Base-by-base conservation (phyloP, 2,113 vertebrate species). In the Bombycilla garrulus region DNA sequence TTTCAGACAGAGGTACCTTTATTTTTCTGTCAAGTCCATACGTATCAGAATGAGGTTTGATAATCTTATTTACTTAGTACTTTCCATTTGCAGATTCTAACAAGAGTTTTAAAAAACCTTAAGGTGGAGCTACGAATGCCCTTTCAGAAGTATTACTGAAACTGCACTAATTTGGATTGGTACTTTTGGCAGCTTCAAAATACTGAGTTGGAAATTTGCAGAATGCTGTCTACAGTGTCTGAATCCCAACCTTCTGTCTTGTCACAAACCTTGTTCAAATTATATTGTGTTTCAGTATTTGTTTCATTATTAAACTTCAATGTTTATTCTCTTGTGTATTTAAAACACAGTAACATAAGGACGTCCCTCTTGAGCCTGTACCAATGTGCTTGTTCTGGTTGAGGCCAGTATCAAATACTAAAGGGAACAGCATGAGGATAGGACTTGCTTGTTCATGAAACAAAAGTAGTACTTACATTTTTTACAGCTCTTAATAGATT, bases 31-130 rank as follows among this genome's bases (percentile, higher is more conserved):
- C 23, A 23, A n/a, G 45, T 24, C 76, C 29, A 12, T 67, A 31
- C 21, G 26, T 82, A 91, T 0, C 35, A 83, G 50, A 69, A 70
- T 24, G 64, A 76, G 20, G 16, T 60, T 17, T 47, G 28, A 28
- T 80, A 40, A 35, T 77, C 47, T 70, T 54, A 44, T 2, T 23
- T 90, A 35, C 48, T 87, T 73, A 57, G 65, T 29, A 31, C 10
- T 90, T 88, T 58, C 42, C 64, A 28, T 78, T 69, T 96, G 40
- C 60, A 84, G 60, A 60, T 58, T 56, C 44, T 62, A 61, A 36
- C 61, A 81, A 81, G 47, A 44, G 51, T 84, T 95, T 67, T 51
- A 48, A 42, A 44, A 74, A 91, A 31, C 53, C 12, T 81, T 40
- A 26, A 62, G 38, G 23, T 71, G 61, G 36, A 83, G 28, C 56